A percentile compares a stretch with the other conserved stretches of the same genome.
These are phyloP conservation scores for Dipodomys spectabilis DNA, from an alignment of 2,113 vertebrate species.

Conservation along the genomic window DNA sequence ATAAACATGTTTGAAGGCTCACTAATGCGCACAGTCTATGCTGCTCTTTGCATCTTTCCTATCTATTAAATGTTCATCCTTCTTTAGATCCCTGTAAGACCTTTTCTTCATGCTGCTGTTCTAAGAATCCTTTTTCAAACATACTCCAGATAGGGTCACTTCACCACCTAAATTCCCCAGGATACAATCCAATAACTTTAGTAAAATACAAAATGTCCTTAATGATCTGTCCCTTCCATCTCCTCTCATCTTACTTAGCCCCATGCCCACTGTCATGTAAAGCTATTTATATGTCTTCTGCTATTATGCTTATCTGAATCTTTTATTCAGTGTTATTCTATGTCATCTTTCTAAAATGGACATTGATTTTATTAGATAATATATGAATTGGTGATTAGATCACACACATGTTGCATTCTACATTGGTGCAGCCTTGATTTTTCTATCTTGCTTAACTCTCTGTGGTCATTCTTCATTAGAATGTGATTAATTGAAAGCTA, in stretches of 20 bases:
- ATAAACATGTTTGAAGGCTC: constrained; percentile 73
- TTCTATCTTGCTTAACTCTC: constrained; percentile 13
- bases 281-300: constrained; percentile 55
- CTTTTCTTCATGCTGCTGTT: not conserved
- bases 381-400: not conserved
- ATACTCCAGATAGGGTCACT: constrained; percentile 55
- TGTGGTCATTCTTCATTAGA: not conserved
- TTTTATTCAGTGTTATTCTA: not conserved
- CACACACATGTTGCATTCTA: not conserved
- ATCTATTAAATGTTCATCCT: constrained; percentile 61
- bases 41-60: constrained; percentile 65
- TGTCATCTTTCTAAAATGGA: constrained; percentile 3
- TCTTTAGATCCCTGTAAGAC: constrained; percentile 63
- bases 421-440: not conserved
- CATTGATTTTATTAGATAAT: not conserved
- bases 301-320: not conserved
- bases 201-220: constrained; percentile 59
- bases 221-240: constrained; percentile 19
- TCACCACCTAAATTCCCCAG: constrained; percentile 39
- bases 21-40: constrained; percentile 65
- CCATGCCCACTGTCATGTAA: not conserved
- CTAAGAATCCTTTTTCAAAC: constrained; percentile 50
- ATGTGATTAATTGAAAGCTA: not conserved
- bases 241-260: constrained; percentile 16
- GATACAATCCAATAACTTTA: constrained; percentile 51